These are phyloP conservation scores for Zoanthus sansibaricus DNA, from an alignment of 92 coral and sea anemone species.

Conservation along the genomic window DNA sequence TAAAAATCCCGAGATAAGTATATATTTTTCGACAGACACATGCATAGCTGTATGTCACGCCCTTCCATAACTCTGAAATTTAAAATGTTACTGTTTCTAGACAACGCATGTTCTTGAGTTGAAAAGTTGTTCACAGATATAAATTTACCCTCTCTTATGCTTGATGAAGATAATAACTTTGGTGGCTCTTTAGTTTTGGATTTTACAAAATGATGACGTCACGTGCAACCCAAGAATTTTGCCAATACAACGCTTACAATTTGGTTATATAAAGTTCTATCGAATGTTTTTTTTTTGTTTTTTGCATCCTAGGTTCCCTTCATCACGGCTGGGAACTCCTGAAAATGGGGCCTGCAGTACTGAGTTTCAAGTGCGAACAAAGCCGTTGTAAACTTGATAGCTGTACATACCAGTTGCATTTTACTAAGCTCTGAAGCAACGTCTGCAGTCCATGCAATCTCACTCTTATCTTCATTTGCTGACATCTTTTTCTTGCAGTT, in stretches of 20 bases:
- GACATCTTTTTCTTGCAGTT: slow-evolving; percentile 39
- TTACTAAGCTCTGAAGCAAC: slow-evolving; percentile 50
- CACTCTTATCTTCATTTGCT: slow-evolving; percentile 32
- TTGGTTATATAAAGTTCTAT: too few relatives aligned
- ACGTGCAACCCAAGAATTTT: slow-evolving; percentile 20
- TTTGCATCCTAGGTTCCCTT: slow-evolving; percentile 18
- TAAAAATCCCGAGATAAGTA: too few relatives aligned
- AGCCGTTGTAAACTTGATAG: too few relatives aligned
- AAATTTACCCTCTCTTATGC: slow-evolving; percentile 33
- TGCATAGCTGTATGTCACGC: not conserved
- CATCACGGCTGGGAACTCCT: slow-evolving; percentile 45
- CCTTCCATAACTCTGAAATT: slow-evolving; percentile 28
- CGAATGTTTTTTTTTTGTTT: too few relatives aligned
- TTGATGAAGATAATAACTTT: too few relatives aligned
- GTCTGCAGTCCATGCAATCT: slow-evolving; percentile 50
- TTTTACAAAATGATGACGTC: slow-evolving; percentile 36
- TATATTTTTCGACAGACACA: not conserved
- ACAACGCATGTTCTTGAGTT: slow-evolving; percentile 40
- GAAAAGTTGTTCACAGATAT: slow-evolving; percentile 34
- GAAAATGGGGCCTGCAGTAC: slow-evolving; percentile 44
- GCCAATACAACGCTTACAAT: too few relatives aligned
- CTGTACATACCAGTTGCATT: slow-evolving; percentile 42
- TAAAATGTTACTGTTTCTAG: slow-evolving; percentile 26
- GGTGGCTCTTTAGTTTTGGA: slow-evolving; percentile 35
- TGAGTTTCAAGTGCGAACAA: slow-evolving; percentile 43